Evolutionary conservation across 2,113 vertebrate species (phyloP).

Genomic region (Cyprinodon variegatus): DNA sequence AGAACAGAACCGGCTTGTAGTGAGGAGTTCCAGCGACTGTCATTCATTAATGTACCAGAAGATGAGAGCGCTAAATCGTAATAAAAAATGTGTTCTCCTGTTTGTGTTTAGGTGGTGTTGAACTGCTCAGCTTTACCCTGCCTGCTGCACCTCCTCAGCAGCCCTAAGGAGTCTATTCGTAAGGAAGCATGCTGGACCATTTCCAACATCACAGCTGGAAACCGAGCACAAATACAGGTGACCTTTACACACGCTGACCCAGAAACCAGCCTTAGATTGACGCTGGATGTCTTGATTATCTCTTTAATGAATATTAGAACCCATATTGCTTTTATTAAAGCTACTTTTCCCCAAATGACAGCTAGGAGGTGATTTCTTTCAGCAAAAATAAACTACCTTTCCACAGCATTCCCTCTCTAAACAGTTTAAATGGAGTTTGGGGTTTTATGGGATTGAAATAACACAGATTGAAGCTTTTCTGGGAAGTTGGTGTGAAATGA

Average conservation of each 20-base stretch:
- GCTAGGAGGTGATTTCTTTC: neutral
- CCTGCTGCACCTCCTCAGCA: constrained; percentile 95
- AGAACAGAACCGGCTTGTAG: too few species aligned
- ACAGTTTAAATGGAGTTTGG: neutral
- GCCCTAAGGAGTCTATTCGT: constrained; percentile 96
- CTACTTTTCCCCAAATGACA: neutral
- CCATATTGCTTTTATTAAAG: neutral
- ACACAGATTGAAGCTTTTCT: neutral
- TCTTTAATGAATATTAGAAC: neutral
- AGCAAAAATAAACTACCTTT: too few species aligned
- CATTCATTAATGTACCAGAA: neutral
- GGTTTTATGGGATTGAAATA: neutral
- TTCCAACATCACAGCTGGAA: constrained; percentile 98
- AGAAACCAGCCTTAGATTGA: neutral
- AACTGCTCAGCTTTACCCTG: constrained; percentile 98
- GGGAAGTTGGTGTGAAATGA: neutral
- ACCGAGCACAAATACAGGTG: constrained; percentile 97
- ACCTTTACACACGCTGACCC: neutral
- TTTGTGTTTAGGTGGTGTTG: constrained; percentile 87
- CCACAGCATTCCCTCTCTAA: neutral
- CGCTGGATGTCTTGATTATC: too few species aligned
- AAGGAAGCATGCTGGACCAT: constrained; percentile 99
- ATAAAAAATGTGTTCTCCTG: neutral
- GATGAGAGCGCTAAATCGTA: too few species aligned
- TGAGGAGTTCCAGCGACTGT: neutral